Base-by-base conservation (phyloP, 1,140 invertebrate genomes). In the Danaus plexippus region DNA sequence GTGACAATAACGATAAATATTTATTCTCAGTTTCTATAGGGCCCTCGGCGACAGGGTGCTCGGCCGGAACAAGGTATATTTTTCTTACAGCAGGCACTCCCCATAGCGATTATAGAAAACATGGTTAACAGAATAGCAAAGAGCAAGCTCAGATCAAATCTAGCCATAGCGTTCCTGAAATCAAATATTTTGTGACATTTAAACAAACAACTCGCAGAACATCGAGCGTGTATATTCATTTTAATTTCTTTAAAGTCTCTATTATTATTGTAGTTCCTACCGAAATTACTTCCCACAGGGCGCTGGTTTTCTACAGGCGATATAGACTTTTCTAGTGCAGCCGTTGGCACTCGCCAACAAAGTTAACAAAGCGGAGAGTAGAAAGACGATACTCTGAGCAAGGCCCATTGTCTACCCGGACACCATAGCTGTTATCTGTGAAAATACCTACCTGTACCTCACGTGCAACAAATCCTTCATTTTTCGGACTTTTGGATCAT, bases 281-380 rank as follows among this genome's bases (percentile, higher is more conserved):
- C 67, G 53, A 43, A 32, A 32, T 68, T 59, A 76, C 59, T 81
- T 75, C 42, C 53, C 66, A 54, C 80, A 83, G 41, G 78, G 78
- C 1, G 77, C 75, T 32, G 78, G 78, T 40, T 68, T 59, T 52
- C 75, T 72, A 62, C 80, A 83, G 57, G 77, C 75, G 12, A 80
- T 73, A 47, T 80, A 80, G 9, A 77, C 69, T 45, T 80, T 83
- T 50, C 64, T 73, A 4, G 77, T 80, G 63, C 78, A 83, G 11
- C 72, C 64, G 13, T 54, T 49, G 47, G 61, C 67, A 0, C 69
- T 13, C 9, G 68, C 57, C 9, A 69, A 32, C 13, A 65, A 40
- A 5, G 63, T 15, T 9, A 73, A 43, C 6, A 73, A 44, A 41
- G 61, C 63, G 10, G 63, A 53, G n/a, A 82, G 41, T 11, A 78